Percentiles rank a stretch among this genome's conserved stretches.
phyloP scores from a whole-genome alignment of 2,797 vertebrate genomes.

The Pseudomugil tenellus region DNA sequence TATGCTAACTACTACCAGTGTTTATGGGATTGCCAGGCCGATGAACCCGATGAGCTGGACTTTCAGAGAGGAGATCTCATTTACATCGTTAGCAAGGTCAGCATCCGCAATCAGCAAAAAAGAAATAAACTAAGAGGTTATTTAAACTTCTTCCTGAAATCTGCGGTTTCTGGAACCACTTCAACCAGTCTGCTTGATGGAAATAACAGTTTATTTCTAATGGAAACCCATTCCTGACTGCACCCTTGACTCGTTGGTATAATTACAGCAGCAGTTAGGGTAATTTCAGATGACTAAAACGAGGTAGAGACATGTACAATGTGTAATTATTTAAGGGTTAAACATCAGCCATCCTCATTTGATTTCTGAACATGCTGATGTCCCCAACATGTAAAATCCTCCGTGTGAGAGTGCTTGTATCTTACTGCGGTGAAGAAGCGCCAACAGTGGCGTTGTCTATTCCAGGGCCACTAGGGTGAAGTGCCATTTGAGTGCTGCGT shows the following conservation, averaged over 20 bases:
- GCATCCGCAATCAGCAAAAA: conserved; percentile 30
- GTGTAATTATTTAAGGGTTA: conserved; percentile 68
- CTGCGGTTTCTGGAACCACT: conserved; percentile 9
- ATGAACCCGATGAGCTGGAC: conserved; percentile 89
- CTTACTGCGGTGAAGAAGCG: conserved; percentile 49
- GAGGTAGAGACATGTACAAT: conserved; percentile 38
- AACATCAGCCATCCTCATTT: conserved; percentile 69
- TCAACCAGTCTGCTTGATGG: conserved; percentile 3
- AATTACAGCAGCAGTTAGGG: conserved; percentile 47
- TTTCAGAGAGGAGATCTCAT: conserved; percentile 94
- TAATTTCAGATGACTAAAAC: conserved; percentile 37
- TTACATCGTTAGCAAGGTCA: conserved; percentile 94
- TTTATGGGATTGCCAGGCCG: conserved; percentile 90
- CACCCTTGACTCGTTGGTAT: conserved; percentile 36
- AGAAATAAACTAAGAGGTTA: not conserved
- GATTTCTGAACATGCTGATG: conserved; percentile 61
- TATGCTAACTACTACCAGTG: conserved; percentile 91
- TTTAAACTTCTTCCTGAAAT: conserved; percentile 24
- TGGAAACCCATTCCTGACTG: conserved; percentile 24
- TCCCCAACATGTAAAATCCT: conserved; percentile 59
- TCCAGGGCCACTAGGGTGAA: conserved; percentile 73
- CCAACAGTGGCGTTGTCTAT: conserved; percentile 57
- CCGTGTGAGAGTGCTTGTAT: conserved; percentile 38
- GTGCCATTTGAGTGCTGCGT: conserved; percentile 77
- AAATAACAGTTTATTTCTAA: conserved; percentile 21